Evolutionary conservation across 1,140 invertebrate genomes (phyloP), one percentile per base, ranked within the genome.

Genomic region (Heliconius nattereri): DNA sequence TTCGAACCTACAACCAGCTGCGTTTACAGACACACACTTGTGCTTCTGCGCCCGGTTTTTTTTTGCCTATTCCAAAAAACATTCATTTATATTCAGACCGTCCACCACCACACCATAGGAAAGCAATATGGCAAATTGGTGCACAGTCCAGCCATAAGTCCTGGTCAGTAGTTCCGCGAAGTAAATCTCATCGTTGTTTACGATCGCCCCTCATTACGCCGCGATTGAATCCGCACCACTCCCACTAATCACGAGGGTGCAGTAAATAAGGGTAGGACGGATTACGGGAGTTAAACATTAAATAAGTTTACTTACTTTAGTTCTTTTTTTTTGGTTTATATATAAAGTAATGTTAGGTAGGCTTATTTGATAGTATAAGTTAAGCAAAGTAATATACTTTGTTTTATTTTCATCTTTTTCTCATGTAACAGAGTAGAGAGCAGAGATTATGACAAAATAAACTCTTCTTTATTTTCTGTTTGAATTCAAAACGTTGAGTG

Each of bases 141-240:
- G 23, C 23, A 26, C 60, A 66, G 60, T 26, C 23, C n/a, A 26
- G 11, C 60, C 60, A 26, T 66, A 66, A 66, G 60, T 66, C 60
- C 23, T 26, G 60, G 23, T 23, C 60, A 26, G 23, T 66, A 26
- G 60, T 66, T 29, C 23, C 23, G 26, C 32, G 71, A 32, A 71
- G 71, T 71, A 71, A 71, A 71, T 71, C 71, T 71, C 29, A 16
- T 35, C 32, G 73, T 71, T 75, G 57, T 79, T 79, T 79, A 75
- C 78, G 78, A 54, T 35, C 73, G 71, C 8, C 45, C 60, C 78
- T 75, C 78, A 71, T 70, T 79, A 70, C 78, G 57, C 20, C 23
- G 20, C 57, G 73, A 79, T 78, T 78, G 26, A 57, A 78, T 71
- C 77, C 23, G 37, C 7, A 40, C 78, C 78, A 71, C 73, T 71